Conservation (phyloP, 2,888 invertebrate species). For the Sabellastarte sp. region DNA sequence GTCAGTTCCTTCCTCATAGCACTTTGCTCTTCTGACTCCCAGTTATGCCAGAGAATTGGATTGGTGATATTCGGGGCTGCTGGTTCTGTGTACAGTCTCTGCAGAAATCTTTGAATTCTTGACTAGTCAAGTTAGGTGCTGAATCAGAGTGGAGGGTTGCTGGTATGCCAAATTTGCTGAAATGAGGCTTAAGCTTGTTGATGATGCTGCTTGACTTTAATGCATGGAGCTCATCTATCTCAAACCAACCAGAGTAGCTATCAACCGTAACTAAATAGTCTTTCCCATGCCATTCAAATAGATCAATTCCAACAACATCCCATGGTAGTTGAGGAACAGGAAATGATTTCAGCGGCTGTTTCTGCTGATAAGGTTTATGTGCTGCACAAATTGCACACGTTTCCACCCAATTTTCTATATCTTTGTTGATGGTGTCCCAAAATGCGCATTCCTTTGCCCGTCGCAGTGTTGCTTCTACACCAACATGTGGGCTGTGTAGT, state of each 20-base stretch:
- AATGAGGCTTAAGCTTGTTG: background rate
- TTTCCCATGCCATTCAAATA: constrained; percentile 21
- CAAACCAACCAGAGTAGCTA: constrained; percentile 23
- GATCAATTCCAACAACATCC: constrained; percentile 27
- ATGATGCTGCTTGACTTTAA: constrained; percentile 21
- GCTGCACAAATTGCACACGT: constrained; percentile 5
- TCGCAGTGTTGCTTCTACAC: constrained; percentile 5
- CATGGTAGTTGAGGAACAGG: constrained; percentile 26
- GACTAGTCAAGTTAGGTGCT: background rate
- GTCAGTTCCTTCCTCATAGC: constrained; percentile 1
- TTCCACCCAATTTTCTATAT: constrained; percentile 1
- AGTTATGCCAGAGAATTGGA: background rate
- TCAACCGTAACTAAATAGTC: constrained; percentile 29
- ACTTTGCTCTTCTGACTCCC: background rate
- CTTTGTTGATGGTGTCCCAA: background rate
- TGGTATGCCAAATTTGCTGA: background rate
- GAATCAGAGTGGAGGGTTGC: background rate
- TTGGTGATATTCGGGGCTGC: background rate
- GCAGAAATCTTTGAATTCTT: constrained; percentile 4
- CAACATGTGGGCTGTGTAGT: constrained; percentile 6
- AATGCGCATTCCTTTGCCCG: constrained; percentile 4
- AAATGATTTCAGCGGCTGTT: constrained; percentile 14
- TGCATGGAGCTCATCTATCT: constrained; percentile 21
- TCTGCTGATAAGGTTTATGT: background rate
- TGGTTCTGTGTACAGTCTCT: background rate